These are phyloP conservation scores for Drosophila histrio DNA, from an alignment of 2,888 invertebrate species.

Conservation along the genomic window DNA sequence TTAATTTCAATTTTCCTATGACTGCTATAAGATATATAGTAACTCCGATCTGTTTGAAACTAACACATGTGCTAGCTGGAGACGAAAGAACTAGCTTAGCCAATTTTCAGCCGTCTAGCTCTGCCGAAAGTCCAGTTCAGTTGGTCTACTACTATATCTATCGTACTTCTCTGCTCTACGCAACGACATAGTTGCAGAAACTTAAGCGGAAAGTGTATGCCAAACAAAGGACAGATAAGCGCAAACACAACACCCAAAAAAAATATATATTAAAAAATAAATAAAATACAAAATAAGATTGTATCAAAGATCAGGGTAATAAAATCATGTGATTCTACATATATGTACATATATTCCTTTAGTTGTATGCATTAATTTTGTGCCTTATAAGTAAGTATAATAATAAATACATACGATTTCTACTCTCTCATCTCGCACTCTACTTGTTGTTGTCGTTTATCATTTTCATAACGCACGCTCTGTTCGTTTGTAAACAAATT, in stretches of 20 bases:
- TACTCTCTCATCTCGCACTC: neutral
- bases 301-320: slow-evolving; percentile 2
- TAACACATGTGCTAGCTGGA: no score
- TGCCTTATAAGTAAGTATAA: neutral
- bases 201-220: neutral
- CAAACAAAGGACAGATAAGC: slow-evolving; percentile 2
- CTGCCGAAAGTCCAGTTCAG: neutral
- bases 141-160: no score
- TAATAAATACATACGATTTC: slow-evolving; percentile 8
- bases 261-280: neutral
- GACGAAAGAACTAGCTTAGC: no score
- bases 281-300: neutral
- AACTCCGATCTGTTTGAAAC: no score
- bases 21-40: no score
- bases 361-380: slow-evolving; percentile 22
- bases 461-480: slow-evolving; percentile 9
- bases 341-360: neutral
- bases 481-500: slow-evolving; percentile 31
- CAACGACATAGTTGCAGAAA: neutral
- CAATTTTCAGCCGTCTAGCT: neutral
- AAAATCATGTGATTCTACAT: slow-evolving; percentile 5
- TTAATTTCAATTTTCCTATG: no score
- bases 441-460: slow-evolving; percentile 5
- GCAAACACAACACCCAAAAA: slow-evolving; percentile 6
- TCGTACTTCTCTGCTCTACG: no score